These are phyloP conservation scores for Chionoecetes opilio DNA, from an alignment of 1,140 invertebrate genomes.

Conservation along the genomic window DNA sequence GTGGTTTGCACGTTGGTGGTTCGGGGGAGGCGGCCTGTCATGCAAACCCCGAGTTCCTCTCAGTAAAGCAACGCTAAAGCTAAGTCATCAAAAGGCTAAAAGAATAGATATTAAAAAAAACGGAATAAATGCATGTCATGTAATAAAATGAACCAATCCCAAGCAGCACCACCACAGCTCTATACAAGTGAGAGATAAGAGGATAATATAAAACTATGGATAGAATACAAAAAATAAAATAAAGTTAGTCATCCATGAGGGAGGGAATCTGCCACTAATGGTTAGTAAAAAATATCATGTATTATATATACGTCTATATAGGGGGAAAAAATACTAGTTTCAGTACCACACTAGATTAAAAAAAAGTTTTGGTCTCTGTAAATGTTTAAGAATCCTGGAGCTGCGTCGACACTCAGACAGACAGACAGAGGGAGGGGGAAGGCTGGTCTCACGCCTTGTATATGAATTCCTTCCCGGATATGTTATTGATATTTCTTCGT, in stretches of 20 bases:
- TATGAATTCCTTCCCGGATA: too few species aligned
- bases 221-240: background rate
- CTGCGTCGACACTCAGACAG: background rate
- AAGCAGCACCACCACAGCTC: background rate
- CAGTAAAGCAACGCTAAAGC: conserved; percentile 28
- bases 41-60: conserved; percentile 15
- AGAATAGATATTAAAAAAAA: too few species aligned
- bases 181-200: background rate
- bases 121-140: conserved; percentile 29
- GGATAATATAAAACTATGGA: background rate
- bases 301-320: background rate
- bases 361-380: background rate
- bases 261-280: background rate
- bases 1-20: conserved; percentile 9
- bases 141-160: background rate
- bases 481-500: too few species aligned
- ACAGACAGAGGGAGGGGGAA: too few species aligned
- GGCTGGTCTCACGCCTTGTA: too few species aligned
- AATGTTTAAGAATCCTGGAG: background rate
- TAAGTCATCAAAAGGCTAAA: conserved; percentile 20
- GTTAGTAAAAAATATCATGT: background rate
- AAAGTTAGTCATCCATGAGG: background rate
- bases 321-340: conserved; percentile 4
- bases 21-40: conserved; percentile 22
- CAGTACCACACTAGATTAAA: background rate